Conservation (phyloP, 2,888 invertebrate genomes). For the Nematopogon swammerdamellus region DNA sequence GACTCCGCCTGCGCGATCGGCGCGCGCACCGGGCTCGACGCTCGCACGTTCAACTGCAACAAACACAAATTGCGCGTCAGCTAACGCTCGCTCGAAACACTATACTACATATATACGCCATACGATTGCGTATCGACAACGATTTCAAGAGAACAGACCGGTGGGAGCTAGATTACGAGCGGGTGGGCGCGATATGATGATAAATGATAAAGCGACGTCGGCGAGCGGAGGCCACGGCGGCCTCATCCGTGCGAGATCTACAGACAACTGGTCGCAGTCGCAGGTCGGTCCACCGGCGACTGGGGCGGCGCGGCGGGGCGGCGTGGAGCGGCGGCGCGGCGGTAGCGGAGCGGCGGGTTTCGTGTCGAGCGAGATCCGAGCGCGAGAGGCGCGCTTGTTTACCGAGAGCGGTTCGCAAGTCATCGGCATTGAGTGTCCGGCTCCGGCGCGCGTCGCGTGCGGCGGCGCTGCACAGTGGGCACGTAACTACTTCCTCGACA, state of each 20-base stretch:
- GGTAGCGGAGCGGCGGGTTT: too few relatives aligned
- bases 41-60: conserved; percentile 36
- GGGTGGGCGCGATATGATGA: neutral
- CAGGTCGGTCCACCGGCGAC: neutral
- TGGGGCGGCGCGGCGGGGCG: neutral
- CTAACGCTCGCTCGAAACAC: too few relatives aligned
- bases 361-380: too few relatives aligned
- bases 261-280: neutral
- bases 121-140: neutral
- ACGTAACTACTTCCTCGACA: neutral
- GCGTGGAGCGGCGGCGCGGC: neutral
- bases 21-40: conserved; percentile 40
- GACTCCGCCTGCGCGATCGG: conserved; percentile 56
- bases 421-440: neutral
- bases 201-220: neutral
- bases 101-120: too few relatives aligned
- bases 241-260: neutral
- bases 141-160: neutral
- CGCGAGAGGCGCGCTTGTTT: neutral
- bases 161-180: neutral
- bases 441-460: neutral
- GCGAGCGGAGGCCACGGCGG: neutral
- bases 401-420: neutral
- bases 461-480: neutral
- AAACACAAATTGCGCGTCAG: too few relatives aligned